Evolutionary conservation across 2,113 vertebrate species (phyloP).

Genomic region (Cavia porcellus): DNA sequence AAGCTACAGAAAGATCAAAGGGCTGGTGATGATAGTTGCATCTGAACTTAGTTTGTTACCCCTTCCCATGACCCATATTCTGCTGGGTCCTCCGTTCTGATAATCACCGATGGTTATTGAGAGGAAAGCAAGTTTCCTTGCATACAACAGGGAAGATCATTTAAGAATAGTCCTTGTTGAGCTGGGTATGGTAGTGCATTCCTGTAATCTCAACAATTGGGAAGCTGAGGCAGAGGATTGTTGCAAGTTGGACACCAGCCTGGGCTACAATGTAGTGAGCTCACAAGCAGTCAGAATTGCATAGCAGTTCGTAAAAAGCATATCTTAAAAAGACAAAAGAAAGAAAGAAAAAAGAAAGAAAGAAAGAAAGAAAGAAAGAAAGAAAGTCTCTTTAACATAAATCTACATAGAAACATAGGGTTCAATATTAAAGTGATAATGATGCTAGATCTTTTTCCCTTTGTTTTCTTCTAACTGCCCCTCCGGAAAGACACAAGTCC

Average conservation of each 20-base stretch:
- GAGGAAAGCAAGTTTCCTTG: background rate
- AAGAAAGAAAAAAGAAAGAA: too few species aligned
- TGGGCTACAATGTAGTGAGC: too few species aligned
- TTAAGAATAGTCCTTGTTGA: background rate
- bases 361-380: too few species aligned
- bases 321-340: too few species aligned
- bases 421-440: background rate
- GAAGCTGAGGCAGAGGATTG: too few species aligned
- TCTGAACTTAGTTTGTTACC: background rate
- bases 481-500: background rate
- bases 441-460: background rate
- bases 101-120: background rate
- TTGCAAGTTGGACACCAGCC: too few species aligned
- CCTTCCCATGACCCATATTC: background rate
- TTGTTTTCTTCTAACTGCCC: background rate
- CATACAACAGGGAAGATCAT: background rate
- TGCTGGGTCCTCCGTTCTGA: background rate
- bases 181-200: too few species aligned
- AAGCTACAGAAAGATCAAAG: background rate
- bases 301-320: too few species aligned
- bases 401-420: too few species aligned
- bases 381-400: too few species aligned
- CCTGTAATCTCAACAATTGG: too few species aligned
- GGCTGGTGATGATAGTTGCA: background rate
- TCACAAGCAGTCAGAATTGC: too few species aligned